These are phyloP conservation scores for Drosophila auraria DNA, from an alignment of 1,140 invertebrate genomes.

Conservation along the genomic window DNA sequence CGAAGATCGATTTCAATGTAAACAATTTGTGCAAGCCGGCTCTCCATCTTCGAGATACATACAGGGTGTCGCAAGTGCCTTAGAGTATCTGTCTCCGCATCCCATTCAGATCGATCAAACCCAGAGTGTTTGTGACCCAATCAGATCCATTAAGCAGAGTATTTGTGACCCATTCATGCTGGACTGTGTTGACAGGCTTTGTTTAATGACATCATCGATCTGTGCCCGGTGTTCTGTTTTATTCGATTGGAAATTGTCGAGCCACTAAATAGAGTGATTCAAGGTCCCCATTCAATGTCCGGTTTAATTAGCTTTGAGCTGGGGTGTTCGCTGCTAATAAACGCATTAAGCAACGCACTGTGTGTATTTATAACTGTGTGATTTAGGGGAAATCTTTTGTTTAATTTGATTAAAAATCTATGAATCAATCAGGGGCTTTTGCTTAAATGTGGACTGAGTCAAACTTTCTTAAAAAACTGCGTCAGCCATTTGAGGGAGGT, in stretches of 20 bases:
- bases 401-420: neutral
- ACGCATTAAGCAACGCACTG: slow-evolving; percentile 6
- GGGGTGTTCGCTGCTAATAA: slow-evolving; percentile 5
- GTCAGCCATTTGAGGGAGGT: neutral
- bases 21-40: slow-evolving; percentile 72
- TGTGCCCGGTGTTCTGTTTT: slow-evolving; percentile 21
- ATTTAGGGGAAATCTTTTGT: slow-evolving; percentile 16
- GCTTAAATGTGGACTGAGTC: neutral
- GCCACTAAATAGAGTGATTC: slow-evolving; percentile 31
- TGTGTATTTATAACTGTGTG: neutral
- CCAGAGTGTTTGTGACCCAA: neutral
- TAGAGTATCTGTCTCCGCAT: neutral
- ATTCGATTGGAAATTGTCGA: slow-evolving; percentile 30
- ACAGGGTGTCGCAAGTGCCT: slow-evolving; percentile 59
- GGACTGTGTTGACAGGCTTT: slow-evolving; percentile 23
- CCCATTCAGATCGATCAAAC: slow-evolving; percentile 7
- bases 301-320: slow-evolving; percentile 16
- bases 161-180: slow-evolving; percentile 9
- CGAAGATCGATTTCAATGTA: slow-evolving; percentile 52
- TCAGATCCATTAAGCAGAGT: slow-evolving; percentile 23
- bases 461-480: neutral
- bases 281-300: slow-evolving; percentile 39
- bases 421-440: slow-evolving; percentile 5
- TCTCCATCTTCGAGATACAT: slow-evolving; percentile 40
- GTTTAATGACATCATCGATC: slow-evolving; percentile 33